phyloP scores from a whole-genome alignment of 2,888 invertebrate species.

The Ephialtes manifestator region DNA sequence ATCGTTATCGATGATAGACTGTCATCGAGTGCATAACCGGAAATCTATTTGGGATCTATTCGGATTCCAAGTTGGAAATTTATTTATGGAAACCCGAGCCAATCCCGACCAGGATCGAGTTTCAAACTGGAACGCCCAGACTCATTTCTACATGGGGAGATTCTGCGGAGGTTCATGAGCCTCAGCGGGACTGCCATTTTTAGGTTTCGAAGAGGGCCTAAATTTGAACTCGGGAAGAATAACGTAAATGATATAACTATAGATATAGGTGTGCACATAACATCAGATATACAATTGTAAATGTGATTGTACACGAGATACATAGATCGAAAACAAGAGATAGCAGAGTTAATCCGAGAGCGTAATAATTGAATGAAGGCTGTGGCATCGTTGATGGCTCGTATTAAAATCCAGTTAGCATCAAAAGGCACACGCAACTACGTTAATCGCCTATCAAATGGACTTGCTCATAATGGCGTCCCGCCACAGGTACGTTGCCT shows the following conservation, averaged over 20 bases:
- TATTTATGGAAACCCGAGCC: no score
- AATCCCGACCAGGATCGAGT: no score
- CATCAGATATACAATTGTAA: not conserved
- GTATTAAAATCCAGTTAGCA: constrained; percentile 68
- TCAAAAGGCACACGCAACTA: constrained; percentile 22
- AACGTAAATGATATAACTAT: not conserved
- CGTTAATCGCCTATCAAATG: constrained; percentile 18
- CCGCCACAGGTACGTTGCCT: not conserved
- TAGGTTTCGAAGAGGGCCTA: no score
- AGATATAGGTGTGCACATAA: not conserved
- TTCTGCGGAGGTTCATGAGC: no score
- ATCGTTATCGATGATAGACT: no score
- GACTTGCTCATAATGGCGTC: constrained; percentile 5
- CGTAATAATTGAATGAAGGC: constrained; percentile 67
- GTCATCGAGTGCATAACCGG: no score
- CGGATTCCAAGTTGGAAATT: no score
- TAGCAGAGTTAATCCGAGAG: constrained; percentile 60
- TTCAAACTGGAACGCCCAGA: no score
- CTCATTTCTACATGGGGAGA: no score
- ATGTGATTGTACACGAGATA: not conserved
- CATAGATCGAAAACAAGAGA: constrained; percentile 64
- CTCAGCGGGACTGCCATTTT: no score
- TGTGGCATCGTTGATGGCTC: constrained; percentile 58
- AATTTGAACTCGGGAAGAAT: no score
- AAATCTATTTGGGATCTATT: no score